Conservation (phyloP, 2,113 vertebrate genomes). For the Hemibagrus wyckioides region DNA sequence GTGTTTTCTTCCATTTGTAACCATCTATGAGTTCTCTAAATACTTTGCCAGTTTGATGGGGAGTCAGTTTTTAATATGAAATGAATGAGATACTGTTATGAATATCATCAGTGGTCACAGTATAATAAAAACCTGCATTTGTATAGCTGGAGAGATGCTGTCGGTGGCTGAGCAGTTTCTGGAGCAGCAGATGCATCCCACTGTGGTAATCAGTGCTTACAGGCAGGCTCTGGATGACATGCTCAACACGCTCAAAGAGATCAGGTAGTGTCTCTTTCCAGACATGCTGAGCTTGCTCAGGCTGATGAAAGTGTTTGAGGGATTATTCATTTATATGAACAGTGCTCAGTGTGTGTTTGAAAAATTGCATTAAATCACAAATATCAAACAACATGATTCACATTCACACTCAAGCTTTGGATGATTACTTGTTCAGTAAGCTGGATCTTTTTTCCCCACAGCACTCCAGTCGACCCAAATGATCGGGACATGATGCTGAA, state of each 20-base stretch:
- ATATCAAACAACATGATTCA: background rate
- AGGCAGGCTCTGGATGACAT: slow-evolving; percentile 85
- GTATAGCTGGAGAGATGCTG: slow-evolving; percentile 93
- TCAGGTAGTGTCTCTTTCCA: slow-evolving; percentile 38
- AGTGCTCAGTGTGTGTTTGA: background rate
- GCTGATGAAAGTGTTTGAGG: background rate
- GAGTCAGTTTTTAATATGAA: background rate
- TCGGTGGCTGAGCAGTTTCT: slow-evolving; percentile 93
- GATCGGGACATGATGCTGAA: slow-evolving; percentile 90
- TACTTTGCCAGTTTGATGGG: background rate
- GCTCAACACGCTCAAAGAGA: slow-evolving; percentile 72
- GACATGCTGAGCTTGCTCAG: background rate
- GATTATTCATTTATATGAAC: background rate
- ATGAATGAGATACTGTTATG: background rate
- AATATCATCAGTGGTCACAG: background rate
- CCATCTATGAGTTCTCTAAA: background rate
- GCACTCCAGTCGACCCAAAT: slow-evolving; percentile 83
- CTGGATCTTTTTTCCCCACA: slow-evolving; percentile 51
- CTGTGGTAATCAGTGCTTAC: slow-evolving; percentile 89
- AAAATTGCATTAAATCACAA: background rate
- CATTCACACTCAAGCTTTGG: background rate
- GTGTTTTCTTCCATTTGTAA: background rate
- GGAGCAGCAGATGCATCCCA: slow-evolving; percentile 97
- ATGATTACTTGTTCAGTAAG: slow-evolving; percentile 51
- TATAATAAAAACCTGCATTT: background rate